These are phyloP conservation scores for Tholera decimalis DNA, from an alignment of 2,888 invertebrate genomes.

Conservation along the genomic window DNA sequence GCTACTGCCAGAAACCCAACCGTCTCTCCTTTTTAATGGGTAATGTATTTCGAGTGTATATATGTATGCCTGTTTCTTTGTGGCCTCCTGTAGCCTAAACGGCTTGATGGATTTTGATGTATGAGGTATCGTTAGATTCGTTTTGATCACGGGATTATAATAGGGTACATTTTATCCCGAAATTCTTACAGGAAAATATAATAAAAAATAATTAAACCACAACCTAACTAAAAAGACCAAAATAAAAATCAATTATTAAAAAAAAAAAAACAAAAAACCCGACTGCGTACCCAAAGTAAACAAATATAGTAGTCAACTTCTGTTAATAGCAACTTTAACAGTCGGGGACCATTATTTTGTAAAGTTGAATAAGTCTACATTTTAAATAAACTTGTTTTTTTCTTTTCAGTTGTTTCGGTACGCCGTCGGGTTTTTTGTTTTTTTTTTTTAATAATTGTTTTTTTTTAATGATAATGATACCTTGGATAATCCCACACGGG, in stretches of 20 bases:
- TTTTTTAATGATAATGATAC: slow-evolving; percentile 3
- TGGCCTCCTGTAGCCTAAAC: slow-evolving; percentile 22
- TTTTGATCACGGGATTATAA: slow-evolving; percentile 39
- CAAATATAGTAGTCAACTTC: slow-evolving; percentile 28
- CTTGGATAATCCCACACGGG: slow-evolving; percentile 11
- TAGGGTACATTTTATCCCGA: slow-evolving; percentile 37
- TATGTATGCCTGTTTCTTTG: slow-evolving; percentile 31
- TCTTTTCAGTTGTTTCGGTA: slow-evolving; percentile 10
- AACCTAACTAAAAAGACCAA: slow-evolving; percentile 17
- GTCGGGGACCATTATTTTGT: slow-evolving; percentile 14
- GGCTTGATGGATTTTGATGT: slow-evolving; percentile 36
- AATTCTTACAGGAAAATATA: slow-evolving; percentile 32
- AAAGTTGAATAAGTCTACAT: slow-evolving; percentile 7
- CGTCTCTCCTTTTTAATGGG: slow-evolving; percentile 28
- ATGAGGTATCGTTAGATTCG: slow-evolving; percentile 37
- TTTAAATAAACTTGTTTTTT: slow-evolving; percentile 13
- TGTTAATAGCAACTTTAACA: slow-evolving; percentile 28
- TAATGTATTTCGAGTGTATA: slow-evolving; percentile 35
- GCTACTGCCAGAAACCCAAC: slow-evolving; percentile 33
- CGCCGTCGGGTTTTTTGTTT: slow-evolving; percentile 3
- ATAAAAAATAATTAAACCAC: slow-evolving; percentile 25
- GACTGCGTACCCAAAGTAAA: slow-evolving; percentile 30
- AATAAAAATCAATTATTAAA: slow-evolving; percentile 6
- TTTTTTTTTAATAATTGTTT: too few relatives aligned
- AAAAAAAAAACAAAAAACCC: slow-evolving; percentile 11